Base-by-base conservation (phyloP, 2,888 invertebrate species). In the Spodoptera exigua region DNA sequence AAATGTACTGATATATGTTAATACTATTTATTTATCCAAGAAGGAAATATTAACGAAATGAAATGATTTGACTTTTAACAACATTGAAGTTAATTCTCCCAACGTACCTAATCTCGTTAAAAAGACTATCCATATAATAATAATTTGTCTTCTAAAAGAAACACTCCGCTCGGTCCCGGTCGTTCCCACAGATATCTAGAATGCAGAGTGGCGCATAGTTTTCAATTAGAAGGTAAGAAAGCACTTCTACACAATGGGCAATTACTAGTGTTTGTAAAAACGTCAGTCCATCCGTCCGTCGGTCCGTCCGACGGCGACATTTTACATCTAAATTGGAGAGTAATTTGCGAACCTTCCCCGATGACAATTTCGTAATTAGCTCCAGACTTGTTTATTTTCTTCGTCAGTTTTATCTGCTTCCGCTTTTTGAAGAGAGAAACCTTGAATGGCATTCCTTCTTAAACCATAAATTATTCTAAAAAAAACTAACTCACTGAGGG, bases 321-420 rank as follows among this genome's bases (percentile, higher is more conserved):
- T 86, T 87, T 82, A 88, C 89, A 78, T 88, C 87, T 89, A 87
- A 91, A 90, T 90, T 89, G 86, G 85, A 84, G 73, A 65, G 83
- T 82, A 87, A 89, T 89, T 89, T 84, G 83, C 78, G 69, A 79
- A 77, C 83, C 82, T 84, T 85, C 81, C 79, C 81, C 77, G 81
- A 88, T 85, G 83, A 89, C 85, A 84, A 87, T 87, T 87, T 81
- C 71, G 86, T 87, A 90, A 91, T 91, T 90, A 90, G 72, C 74
- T 27, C 59, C 66, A 43, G 85, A 83, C 82, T 85, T 85, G 80
- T 89, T 89, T 89, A 86, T 87, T 79, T 78, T 72, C 71, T 78
- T 70, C 59, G 46, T 49, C 67, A 41, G 60, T 36, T 58, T 70
- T 53, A 63, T 54, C 57, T 18, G 61, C 51, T 61, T 69, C 53